Conservation (phyloP, 2,797 vertebrate genomes). For the Helicolenus hilgendorfi region DNA sequence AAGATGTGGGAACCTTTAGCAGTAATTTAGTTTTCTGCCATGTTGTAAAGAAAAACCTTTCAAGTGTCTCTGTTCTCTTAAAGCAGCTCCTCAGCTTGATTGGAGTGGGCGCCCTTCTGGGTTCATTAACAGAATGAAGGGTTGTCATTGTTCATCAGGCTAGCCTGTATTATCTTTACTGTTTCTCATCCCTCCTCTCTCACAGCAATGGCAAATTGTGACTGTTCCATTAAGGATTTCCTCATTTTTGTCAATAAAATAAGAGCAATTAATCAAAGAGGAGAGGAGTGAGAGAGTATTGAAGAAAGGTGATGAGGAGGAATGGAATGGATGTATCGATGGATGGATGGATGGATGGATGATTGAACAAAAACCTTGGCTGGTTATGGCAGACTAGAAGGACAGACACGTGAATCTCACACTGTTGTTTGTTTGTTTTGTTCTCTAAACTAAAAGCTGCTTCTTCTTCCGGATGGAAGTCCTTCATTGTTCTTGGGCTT, state of each 20-base stretch:
- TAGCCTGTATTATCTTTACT: not conserved
- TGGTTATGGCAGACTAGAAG: not conserved
- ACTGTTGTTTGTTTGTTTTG: slow-evolving; percentile 20
- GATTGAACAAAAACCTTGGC: not conserved
- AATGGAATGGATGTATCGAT: not conserved
- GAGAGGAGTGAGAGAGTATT: not conserved
- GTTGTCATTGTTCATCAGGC: slow-evolving; percentile 30
- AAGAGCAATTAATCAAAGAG: not conserved
- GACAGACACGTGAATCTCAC: not conserved
- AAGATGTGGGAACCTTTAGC: slow-evolving; percentile 7
- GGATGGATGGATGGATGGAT: not conserved
- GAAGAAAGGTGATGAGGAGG: not conserved
- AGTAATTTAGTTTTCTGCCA: slow-evolving; percentile 27
- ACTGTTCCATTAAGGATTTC: slow-evolving; percentile 1
- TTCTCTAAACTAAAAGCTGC: slow-evolving; percentile 1
- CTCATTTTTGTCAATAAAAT: slow-evolving; percentile 2
- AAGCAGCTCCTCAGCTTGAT: slow-evolving; percentile 32
- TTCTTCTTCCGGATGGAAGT: slow-evolving; percentile 15
- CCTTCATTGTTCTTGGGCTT: slow-evolving; percentile 54
- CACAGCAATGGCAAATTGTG: not conserved
- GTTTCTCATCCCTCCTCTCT: not conserved
- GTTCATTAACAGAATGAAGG: slow-evolving; percentile 24
- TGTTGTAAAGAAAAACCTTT: slow-evolving; percentile 14
- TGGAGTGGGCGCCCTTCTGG: slow-evolving; percentile 15
- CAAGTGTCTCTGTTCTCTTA: not conserved